Evolutionary conservation across 2,888 invertebrate species (phyloP).

Genomic region (Meloe dianella): DNA sequence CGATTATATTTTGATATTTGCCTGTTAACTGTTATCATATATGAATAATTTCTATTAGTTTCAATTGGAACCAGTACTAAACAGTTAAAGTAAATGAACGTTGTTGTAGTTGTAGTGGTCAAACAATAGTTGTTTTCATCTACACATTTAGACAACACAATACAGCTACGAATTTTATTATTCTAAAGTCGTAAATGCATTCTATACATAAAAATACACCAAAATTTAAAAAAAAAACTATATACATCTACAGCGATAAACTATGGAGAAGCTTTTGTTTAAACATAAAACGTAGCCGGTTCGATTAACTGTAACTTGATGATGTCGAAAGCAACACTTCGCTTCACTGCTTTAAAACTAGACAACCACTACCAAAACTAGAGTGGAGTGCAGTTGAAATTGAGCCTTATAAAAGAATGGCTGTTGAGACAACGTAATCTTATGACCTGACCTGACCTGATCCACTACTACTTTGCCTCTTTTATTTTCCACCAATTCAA

Average conservation of each 20-base stretch:
- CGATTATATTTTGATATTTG: too few species aligned
- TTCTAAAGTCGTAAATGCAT: not conserved
- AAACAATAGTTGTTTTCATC: not conserved
- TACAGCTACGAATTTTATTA: too few species aligned
- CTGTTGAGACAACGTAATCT: not conserved
- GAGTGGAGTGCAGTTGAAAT: not conserved
- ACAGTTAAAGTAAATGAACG: conserved; percentile 14
- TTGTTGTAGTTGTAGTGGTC: conserved; percentile 9
- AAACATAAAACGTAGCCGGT: not conserved
- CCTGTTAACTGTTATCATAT: too few species aligned
- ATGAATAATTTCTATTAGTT: too few species aligned
- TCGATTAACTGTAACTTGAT: conserved; percentile 3
- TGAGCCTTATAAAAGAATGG: not conserved
- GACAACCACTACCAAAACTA: not conserved
- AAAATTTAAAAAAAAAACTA: too few species aligned
- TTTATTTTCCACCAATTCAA: not conserved
- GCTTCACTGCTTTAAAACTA: not conserved
- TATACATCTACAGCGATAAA: too few species aligned
- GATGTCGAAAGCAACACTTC: not conserved
- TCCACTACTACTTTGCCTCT: not conserved
- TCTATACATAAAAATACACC: not conserved
- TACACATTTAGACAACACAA: not conserved
- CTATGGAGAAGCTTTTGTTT: not conserved
- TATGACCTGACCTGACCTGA: not conserved
- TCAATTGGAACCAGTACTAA: not conserved